Evolutionary conservation across 2,113 vertebrate genomes (phyloP), one percentile per base, ranked within the genome.

Genomic region (Archilochus colubris): DNA sequence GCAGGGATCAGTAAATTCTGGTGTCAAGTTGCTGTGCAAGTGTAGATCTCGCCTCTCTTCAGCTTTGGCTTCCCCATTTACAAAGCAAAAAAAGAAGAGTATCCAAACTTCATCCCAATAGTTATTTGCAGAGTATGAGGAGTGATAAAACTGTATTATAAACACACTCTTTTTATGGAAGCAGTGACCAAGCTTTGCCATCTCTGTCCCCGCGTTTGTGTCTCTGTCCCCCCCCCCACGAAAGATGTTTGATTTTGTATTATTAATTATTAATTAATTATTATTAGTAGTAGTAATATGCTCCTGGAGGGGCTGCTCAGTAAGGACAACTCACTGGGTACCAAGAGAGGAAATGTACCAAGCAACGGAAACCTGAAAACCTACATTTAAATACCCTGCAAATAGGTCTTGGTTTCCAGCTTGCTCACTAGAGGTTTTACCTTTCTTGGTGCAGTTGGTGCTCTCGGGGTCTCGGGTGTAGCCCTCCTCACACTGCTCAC

Each of bases 401-500:
- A 69, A n/a, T 3, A 40, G 12, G 2, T 38, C 46, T 66, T 33
- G n/a, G 27, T 86, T 66, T 58, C 25, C 31, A 73, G 33, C n/a
- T 76, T 33, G 19, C 5, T 90, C 66, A 24, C 24, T 22, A 46
- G 24, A 25, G 25, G 12, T 16, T 83, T 97, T 98, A 99, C 99
- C 98, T 98, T 84, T 97, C 79, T 88, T 97, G 92, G 98, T 98
- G 97, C 99, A 99, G 97, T 98, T 98, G 62, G 97, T 97, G 22
- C 97, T 97, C 40, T 85, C 90, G 3, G 96, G 96, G 12, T 98
- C 98, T 61, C 96, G 98, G 6, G 28, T 22, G 68, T 98, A 99
- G 51, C 99, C 99, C 0, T 98, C 96, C 36, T 98, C 95, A 14
- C 99, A 99, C 30, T 94, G 93, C 88, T 99, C 98, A 31, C 99